Evolutionary conservation across 2,797 vertebrate genomes (phyloP).

Genomic region (Crax fasciolata): DNA sequence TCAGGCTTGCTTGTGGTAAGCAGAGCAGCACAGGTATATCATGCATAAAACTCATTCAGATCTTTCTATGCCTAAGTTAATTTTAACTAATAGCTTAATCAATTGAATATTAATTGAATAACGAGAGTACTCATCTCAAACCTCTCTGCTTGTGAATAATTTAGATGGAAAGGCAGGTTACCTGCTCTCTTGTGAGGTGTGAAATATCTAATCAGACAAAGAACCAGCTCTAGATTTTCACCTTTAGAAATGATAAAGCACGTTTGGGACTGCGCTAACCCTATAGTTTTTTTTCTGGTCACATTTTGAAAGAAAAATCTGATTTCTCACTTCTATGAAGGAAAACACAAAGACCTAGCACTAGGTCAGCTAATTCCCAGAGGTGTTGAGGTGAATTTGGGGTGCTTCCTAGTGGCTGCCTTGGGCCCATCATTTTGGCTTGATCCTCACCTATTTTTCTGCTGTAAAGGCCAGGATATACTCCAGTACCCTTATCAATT

Average conservation of each 20-base stretch:
- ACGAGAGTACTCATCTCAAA: background rate
- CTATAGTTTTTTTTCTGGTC: background rate
- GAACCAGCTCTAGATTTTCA: background rate
- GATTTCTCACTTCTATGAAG: background rate
- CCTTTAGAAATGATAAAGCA: background rate
- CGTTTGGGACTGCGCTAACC: background rate
- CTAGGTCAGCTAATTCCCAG: background rate
- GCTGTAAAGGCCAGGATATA: background rate
- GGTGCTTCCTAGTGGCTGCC: background rate
- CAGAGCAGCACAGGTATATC: background rate
- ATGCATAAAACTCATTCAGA: background rate
- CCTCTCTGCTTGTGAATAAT: slow-evolving; percentile 9
- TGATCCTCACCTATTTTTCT: background rate
- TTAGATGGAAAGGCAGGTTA: slow-evolving; percentile 1
- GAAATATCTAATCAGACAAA: background rate
- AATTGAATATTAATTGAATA: slow-evolving; percentile 26
- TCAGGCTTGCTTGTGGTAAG: background rate
- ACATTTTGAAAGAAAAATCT: background rate
- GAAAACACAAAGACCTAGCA: background rate
- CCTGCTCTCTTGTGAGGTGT: background rate
- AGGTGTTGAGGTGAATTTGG: background rate
- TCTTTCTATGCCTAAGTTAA: background rate
- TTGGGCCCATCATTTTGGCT: background rate
- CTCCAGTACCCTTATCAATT: background rate
- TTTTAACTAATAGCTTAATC: slow-evolving; percentile 34